Evolutionary conservation across 2,113 vertebrate genomes (phyloP), one percentile per base, ranked within the genome.

Genomic region (Gallinago media): DNA sequence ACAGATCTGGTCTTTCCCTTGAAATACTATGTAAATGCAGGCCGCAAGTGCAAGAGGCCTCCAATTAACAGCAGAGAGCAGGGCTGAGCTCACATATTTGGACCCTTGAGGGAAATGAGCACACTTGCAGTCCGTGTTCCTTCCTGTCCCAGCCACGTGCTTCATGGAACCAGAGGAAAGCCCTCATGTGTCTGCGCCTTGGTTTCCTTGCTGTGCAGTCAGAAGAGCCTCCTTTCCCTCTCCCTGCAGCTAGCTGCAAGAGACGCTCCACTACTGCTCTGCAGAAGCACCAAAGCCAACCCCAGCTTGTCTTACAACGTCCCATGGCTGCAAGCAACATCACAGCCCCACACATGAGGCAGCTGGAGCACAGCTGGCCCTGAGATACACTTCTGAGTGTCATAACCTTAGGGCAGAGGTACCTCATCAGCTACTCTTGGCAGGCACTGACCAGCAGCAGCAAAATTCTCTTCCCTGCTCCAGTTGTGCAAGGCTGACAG

Each of bases 141-240:
- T 54, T 86, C 54, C 54, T 31, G 3, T 7, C 67, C 47, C n/a
- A 54, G 67, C 19, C 21, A 36, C 0, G 1, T 9, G 40, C 27
- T 40, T 19, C 47, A 3, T 2, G 11, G 20, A 50, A 31, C 38
- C 55, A 87, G 59, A 58, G 32, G 22, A 67, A 21, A 77, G 10
- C 17, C 38, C 13, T 61, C 21, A 21, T 0, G 0, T 4, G 9
- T 15, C 67, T 46, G 40, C n/a, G 36, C 36, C 40, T 44, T 34
- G 17, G 10, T 49, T 83, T 85, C 62, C 67, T 42, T 54, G 15
- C 40, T 54, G 8, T 22, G 7, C 8, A 32, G 29, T 6, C 49
- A 59, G 62, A 26, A 72, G 21, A 90, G 44, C 8, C n/a, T 42
- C 26, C 23, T 42, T 75, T 56, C 56, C 15, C 62, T 59, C 63